Percentiles rank a stretch among this genome's conserved stretches.
These are phyloP conservation scores for Oryzias sinensis DNA, from an alignment of 2,797 vertebrate species.

Conservation along the genomic window DNA sequence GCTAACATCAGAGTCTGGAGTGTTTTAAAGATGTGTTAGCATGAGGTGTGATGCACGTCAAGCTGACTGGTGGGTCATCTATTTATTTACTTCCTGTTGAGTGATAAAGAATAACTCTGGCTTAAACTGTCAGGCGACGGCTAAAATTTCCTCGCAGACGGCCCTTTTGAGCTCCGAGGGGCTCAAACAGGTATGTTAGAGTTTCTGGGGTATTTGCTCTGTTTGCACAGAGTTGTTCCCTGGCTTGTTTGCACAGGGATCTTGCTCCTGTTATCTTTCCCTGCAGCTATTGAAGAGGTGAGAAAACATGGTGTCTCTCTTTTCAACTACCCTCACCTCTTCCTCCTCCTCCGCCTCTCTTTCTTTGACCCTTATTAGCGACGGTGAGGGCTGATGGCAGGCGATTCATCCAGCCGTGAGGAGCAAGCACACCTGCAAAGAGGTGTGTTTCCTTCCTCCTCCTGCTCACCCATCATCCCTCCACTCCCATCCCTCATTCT, in stretches of 20 bases:
- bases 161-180: slow-evolving; percentile 40
- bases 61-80: slow-evolving; percentile 48
- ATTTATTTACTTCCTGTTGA: slow-evolving; percentile 62
- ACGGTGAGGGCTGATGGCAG: slow-evolving; percentile 60
- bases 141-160: slow-evolving; percentile 52
- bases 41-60: slow-evolving; percentile 39
- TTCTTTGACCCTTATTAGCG: slow-evolving; percentile 70
- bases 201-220: slow-evolving; percentile 17
- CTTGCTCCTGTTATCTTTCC: slow-evolving; percentile 70
- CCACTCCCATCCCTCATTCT: slow-evolving; percentile 40
- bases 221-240: slow-evolving; percentile 43
- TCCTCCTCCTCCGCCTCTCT: slow-evolving; percentile 33
- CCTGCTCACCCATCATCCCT: slow-evolving; percentile 10
- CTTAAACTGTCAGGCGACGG: slow-evolving; percentile 59
- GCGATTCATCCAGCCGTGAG: slow-evolving; percentile 51
- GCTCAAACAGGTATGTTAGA: slow-evolving; percentile 30
- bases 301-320: slow-evolving; percentile 57
- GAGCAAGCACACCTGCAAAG: slow-evolving; percentile 66
- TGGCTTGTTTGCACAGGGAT: slow-evolving; percentile 75
- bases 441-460: slow-evolving; percentile 41
- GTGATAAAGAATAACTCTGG: slow-evolving; percentile 58
- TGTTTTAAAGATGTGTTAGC: slow-evolving; percentile 35
- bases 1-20: slow-evolving; percentile 22
- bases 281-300: slow-evolving; percentile 64
- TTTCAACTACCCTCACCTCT: slow-evolving; percentile 35